Conservation (phyloP, 64 coral and sea anemone species). For the Trachythela sp. region DNA sequence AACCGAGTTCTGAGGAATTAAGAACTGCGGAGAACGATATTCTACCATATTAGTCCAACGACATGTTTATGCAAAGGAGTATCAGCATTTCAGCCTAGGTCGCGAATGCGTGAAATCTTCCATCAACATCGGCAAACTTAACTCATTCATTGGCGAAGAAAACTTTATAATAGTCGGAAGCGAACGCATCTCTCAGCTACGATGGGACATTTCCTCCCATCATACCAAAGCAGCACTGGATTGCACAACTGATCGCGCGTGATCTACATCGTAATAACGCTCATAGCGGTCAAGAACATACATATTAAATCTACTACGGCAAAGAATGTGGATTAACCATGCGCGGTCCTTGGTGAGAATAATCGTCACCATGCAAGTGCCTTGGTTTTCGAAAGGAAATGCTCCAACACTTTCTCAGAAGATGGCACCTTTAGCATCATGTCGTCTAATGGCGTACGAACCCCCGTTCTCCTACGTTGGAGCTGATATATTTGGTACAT, state of each 20-base stretch:
- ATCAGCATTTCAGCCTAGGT: no score
- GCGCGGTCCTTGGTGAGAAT: not conserved
- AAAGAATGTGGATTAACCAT: not conserved
- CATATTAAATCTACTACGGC: not conserved
- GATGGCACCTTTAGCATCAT: slow-evolving; percentile 58
- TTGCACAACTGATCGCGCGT: not conserved
- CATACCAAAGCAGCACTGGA: not conserved
- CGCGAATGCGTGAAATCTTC: no score
- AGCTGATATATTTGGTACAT: slow-evolving; percentile 47
- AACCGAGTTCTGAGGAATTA: no score
- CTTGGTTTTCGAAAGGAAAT: not conserved
- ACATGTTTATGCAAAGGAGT: no score
- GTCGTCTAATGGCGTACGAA: slow-evolving; percentile 49
- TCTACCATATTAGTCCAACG: no score
- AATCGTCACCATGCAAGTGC: not conserved
- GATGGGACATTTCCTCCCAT: no score
- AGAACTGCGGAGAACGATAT: no score
- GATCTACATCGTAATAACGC: not conserved
- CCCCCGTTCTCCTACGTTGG: slow-evolving; percentile 59
- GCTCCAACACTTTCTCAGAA: not conserved
- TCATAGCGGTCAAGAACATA: not conserved
- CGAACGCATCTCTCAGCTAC: no score
- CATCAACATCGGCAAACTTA: no score
- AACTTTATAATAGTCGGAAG: no score
- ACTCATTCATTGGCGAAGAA: no score